Conservation (phyloP, 2,888 invertebrate species). For the Caenorhabditis drosophilae region DNA sequence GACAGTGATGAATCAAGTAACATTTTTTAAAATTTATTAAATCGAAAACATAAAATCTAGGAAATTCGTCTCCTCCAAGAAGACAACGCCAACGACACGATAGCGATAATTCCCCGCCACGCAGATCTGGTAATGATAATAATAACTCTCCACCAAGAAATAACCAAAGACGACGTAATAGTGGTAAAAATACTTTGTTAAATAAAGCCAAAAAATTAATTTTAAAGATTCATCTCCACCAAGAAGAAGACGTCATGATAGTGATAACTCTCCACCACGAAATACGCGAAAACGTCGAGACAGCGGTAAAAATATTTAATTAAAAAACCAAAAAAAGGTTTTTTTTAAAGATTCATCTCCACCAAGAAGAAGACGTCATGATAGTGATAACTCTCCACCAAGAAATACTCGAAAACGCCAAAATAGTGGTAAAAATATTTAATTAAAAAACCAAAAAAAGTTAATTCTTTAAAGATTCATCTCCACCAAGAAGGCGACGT, state of each 20-base stretch:
- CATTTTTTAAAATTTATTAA: no score
- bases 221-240: no score
- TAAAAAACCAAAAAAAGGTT: no score
- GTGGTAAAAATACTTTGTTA: no score
- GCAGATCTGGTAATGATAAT: slow-evolving; percentile 16
- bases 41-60: not conserved
- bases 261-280: slow-evolving; percentile 24
- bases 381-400: slow-evolving; percentile 31
- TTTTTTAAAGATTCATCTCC: no score
- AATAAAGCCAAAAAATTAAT: no score
- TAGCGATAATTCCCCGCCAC: slow-evolving; percentile 21
- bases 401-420: slow-evolving; percentile 25
- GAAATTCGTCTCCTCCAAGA: slow-evolving; percentile 15
- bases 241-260: slow-evolving; percentile 18
- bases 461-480: slow-evolving; percentile 14
- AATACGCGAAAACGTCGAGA: no score
- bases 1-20: slow-evolving; percentile 9
- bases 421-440: slow-evolving; percentile 25
- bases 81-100: slow-evolving; percentile 14
- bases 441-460: not conserved
- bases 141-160: slow-evolving; percentile 21
- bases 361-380: slow-evolving; percentile 15
- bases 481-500: slow-evolving; percentile 18
- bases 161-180: no score
- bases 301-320: no score